A percentile compares a stretch with the other conserved stretches of the same genome.
Evolutionary conservation across 2,888 invertebrate species (phyloP).

Genomic region (Seira musarum): DNA sequence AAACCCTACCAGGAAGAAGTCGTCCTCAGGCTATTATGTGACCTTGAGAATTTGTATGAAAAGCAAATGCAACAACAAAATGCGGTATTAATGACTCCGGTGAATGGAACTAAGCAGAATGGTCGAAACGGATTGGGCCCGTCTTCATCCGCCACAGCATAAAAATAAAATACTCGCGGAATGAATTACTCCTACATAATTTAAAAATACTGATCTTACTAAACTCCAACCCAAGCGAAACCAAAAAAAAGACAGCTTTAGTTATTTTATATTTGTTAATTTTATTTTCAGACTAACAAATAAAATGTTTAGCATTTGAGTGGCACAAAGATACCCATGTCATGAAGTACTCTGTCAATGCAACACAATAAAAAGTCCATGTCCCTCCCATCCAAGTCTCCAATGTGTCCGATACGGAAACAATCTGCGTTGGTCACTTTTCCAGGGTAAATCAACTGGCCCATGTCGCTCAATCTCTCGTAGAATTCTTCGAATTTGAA

Average conservation of each 20-base stretch:
- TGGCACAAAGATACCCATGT: slow-evolving; percentile 72
- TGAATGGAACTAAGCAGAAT: slow-evolving; percentile 14
- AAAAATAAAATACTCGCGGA: background rate
- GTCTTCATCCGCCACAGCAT: slow-evolving; percentile 14
- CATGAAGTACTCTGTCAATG: slow-evolving; percentile 71
- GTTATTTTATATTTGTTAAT: no score
- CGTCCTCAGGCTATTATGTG: slow-evolving; percentile 14
- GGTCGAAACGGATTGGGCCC: background rate
- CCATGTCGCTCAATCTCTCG: slow-evolving; percentile 72
- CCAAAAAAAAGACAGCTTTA: background rate
- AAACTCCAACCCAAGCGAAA: background rate
- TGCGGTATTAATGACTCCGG: background rate
- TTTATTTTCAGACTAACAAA: background rate
- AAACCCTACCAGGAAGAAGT: slow-evolving; percentile 35
- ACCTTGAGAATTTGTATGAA: slow-evolving; percentile 13
- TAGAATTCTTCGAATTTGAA: slow-evolving; percentile 73
- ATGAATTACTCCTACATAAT: no score
- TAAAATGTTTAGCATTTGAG: slow-evolving; percentile 43
- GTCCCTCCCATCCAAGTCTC: slow-evolving; percentile 72
- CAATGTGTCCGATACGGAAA: slow-evolving; percentile 74
- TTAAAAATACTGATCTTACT: no score
- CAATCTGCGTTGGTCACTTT: slow-evolving; percentile 73
- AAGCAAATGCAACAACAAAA: background rate
- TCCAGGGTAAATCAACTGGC: slow-evolving; percentile 74
- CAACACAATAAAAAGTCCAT: slow-evolving; percentile 72